These are phyloP conservation scores for Vombatus ursinus DNA, from an alignment of 2,113 vertebrate genomes.

Conservation along the genomic window DNA sequence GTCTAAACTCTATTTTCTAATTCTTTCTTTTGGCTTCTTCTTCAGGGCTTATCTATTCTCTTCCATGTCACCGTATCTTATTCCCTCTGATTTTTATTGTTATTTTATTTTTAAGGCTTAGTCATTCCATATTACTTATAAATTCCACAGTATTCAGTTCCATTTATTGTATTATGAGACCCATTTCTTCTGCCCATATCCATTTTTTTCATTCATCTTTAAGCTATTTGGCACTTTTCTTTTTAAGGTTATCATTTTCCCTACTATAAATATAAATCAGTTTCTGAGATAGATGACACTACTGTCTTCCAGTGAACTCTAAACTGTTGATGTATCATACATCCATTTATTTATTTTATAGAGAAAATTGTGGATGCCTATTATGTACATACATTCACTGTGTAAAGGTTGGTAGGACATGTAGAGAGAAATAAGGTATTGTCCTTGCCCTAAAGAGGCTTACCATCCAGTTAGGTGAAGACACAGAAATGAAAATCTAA, in stretches of 20 bases:
- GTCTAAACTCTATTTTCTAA: neutral
- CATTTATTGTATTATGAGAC: neutral
- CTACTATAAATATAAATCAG: neutral
- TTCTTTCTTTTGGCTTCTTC: neutral
- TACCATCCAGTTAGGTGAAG: too few relatives aligned
- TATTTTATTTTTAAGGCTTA: constrained; percentile 25
- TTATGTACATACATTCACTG: too few relatives aligned
- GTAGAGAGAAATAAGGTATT: too few relatives aligned
- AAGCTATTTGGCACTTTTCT: neutral
- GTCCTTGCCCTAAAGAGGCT: too few relatives aligned
- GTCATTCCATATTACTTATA: neutral
- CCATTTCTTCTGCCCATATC: neutral
- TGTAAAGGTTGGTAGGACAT: too few relatives aligned
- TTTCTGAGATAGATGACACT: constrained; percentile 10
- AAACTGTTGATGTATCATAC: neutral
- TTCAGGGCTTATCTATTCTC: constrained; percentile 4
- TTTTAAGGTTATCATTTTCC: neutral
- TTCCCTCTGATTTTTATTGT: neutral
- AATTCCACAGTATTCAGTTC: neutral
- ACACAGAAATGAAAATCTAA: too few relatives aligned
- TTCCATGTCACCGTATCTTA: neutral
- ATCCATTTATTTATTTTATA: neutral
- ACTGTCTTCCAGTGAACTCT: neutral
- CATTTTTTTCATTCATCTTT: neutral
- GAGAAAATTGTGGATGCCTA: neutral